These are phyloP conservation scores for Odocoileus hemionus DNA, from an alignment of 2,113 vertebrate genomes.

Conservation along the genomic window DNA sequence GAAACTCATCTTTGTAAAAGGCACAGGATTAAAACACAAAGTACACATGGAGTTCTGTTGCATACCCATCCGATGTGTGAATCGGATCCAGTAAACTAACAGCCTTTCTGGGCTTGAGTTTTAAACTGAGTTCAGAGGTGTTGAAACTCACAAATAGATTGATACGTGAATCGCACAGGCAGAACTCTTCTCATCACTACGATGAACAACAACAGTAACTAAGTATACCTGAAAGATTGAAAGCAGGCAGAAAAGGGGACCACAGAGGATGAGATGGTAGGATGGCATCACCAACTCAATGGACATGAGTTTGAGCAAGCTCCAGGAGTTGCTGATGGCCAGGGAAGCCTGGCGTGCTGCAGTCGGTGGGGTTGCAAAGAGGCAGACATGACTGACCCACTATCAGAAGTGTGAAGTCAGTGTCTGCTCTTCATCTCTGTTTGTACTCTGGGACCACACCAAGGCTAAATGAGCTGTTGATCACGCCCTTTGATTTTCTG, in stretches of 20 bases:
- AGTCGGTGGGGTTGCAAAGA: background rate
- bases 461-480: constrained; percentile 86
- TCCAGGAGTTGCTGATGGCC: no score
- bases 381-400: background rate
- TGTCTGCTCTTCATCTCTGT: constrained; percentile 82
- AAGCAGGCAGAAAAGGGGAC: background rate
- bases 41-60: background rate
- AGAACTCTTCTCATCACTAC: background rate
- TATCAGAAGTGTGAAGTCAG: constrained; percentile 86
- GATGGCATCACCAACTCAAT: background rate
- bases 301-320: background rate
- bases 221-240: background rate
- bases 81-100: background rate
- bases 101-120: background rate
- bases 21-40: background rate
- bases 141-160: background rate
- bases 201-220: background rate
- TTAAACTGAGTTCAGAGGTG: background rate
- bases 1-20: background rate
- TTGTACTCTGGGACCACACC: constrained; percentile 88
- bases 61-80: background rate
- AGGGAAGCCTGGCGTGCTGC: background rate
- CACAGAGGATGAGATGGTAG: background rate
- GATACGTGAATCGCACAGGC: background rate
- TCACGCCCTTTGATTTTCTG: constrained; percentile 88